Evolutionary conservation across 2,113 vertebrate species (phyloP), one percentile per base, ranked within the genome.

Genomic region (Neolamprologus sp.): DNA sequence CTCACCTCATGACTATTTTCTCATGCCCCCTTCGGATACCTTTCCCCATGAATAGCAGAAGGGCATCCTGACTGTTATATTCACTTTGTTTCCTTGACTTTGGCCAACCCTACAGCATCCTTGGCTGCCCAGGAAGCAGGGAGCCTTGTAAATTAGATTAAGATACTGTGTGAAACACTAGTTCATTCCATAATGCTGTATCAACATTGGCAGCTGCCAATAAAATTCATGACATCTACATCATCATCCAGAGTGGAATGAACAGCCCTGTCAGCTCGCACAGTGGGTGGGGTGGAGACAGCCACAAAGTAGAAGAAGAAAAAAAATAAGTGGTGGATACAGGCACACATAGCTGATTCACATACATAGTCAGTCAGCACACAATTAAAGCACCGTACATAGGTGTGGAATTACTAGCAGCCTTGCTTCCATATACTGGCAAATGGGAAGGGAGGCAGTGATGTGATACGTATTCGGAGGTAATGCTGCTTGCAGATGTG

Each of bases 201-300:
- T 96, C 90, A 92, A 95, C 96, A 97, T 96, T 96, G 96, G 94
- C 96, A 97, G 96, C 96, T 97, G 96, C 95, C 96, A 96, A 97
- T 97, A 97, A 95, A 97, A 97, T 97, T 94, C 88, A 88, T 84
- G 87, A 89, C 92, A 90, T 96, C 95, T 92, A 87, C 94, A 94
- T 97, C 96, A 96, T 95, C 89, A 90, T 88, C 73, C 85, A 81
- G 88, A 96, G 95, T 95, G 92, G 94, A 96, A 90, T 93, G 95
- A 96, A 95, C 96, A 95, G 95, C 88, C 49, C 94, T 95, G 95
- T 96, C 95, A 96, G 86, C 92, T 90, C 42, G 65, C 87, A 51
- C 93, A 73, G 91, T 35, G 89, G 92, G 91, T 87, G 78, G 68
- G 83, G 91, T 23, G 85, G 93, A 89, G 86, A 93, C 86, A 83